Base-by-base conservation (phyloP, 2,888 invertebrate genomes). In the Drosophila nigritarsus region DNA sequence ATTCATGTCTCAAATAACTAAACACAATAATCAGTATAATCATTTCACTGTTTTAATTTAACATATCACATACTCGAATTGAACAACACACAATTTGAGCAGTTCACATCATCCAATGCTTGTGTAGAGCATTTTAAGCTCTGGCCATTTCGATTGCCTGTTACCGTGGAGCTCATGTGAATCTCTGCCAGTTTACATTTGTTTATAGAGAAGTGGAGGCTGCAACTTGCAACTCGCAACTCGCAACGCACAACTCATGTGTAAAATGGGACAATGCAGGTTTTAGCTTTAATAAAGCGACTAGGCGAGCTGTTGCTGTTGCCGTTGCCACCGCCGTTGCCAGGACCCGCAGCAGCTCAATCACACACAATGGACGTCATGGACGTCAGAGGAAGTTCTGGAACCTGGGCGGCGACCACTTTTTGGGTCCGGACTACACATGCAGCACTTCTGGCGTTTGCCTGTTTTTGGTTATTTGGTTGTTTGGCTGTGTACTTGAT, bases 211-310 rank as follows among this genome's bases (percentile, higher is more conserved):
- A 27, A 24, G 45, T 45, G 45, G 29, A 36, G 48, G 64, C 48
- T 53, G 63, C 55, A 59, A 36, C 49, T 56, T 50, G 63, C 51
- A 65, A 32, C 65, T 54, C 59, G 58, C 67, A 49, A 48, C 66
- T 53, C 48, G 59, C 78, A 78, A 60, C 78, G 64, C 80, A 50
- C 77, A 73, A 64, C 81, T 81, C 78, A 75, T 89, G 88, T 87
- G 80, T 73, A 75, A 89, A 85, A 83, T 66, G 70, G 82, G 74
- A 89, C 87, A 87, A 89, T 90, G 73, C 76, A 75, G 82, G 81
- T 79, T 87, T 88, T 86, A 83, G 87, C 90, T 87, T 87, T 87
- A 87, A 89, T 87, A 87, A 80, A 87, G 90, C 86, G 78, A 89
- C 87, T 83, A 79, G 69, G 74, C 75, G 68, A 65, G 60, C 42